Evolutionary conservation across 64 coral and sea anemone species (phyloP), one percentile per base, ranked within the genome.

Genomic region (Montipora efflorescens): DNA sequence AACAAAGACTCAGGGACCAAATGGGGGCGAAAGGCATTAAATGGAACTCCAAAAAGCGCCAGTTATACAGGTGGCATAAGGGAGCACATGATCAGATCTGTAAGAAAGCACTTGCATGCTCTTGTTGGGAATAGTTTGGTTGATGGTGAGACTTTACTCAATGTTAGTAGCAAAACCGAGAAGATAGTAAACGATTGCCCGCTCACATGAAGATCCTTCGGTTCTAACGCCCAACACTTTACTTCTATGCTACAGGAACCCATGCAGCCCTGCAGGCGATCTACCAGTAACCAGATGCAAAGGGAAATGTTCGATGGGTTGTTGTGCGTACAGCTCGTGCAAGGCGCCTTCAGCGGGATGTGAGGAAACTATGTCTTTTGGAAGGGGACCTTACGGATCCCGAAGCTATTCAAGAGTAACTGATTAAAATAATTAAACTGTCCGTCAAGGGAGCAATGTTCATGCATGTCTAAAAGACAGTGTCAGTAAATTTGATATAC

Each of bases 171-270:
- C 73, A 85, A 94, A 75, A 55, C 82, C 7, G 92, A 89, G 62
- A 94, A 82, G 14, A 94, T 94, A 14, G 50, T 94, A 7, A 94
- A 94, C 47, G 67, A 89, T 82, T 57, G 92, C 15, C 92, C 92
- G 2, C 66, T 94, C 21, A 68, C 66, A 68, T 68, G 1, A 18
- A 62, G 28, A 44, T 49, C 76, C 15, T n/a, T 72, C 8, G 81
- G 81, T 28, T 75, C 22, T 92, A 23, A 94, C 85, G 7, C 85
- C 85, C 2, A 94, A 81, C 50, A 88, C 75, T 2, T 48, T 94
- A 10, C 78, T 94, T 9, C 51, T 94, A 46, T 61, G 62, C 59
- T 73, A 79, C 25, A 64, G 68, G 48, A 84, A 84, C 75, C 47
- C 6, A 76, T 59, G 69, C 58, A 48, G 20, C 43, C 67, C 51